phyloP scores from a whole-genome alignment of 1,140 invertebrate species.

The Pissodes strobi region DNA sequence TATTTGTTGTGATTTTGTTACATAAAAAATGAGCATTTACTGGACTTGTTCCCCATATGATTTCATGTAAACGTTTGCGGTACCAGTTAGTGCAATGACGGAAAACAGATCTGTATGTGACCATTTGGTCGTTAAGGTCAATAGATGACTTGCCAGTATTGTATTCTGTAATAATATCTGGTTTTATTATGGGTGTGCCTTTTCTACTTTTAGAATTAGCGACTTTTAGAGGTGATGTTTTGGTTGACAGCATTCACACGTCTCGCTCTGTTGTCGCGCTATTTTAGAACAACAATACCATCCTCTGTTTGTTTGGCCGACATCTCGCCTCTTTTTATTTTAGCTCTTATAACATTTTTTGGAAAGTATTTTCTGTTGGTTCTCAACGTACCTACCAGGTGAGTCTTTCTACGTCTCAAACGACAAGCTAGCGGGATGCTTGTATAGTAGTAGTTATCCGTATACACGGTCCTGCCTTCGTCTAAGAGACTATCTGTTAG shows the following conservation, averaged over 20 bases:
- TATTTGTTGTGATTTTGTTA: neutral
- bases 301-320: slow-evolving; percentile 8
- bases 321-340: slow-evolving; percentile 17
- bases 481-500: slow-evolving; percentile 6
- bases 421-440: slow-evolving; percentile 53
- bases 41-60: slow-evolving; percentile 14
- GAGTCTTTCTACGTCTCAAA: slow-evolving; percentile 11
- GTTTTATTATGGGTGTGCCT: neutral
- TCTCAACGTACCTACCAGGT: slow-evolving; percentile 23
- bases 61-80: slow-evolving; percentile 21
- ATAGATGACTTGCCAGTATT: too few relatives aligned
- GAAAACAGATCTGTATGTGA: slow-evolving; percentile 33
- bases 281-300: slow-evolving; percentile 19
- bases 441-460: slow-evolving; percentile 54
- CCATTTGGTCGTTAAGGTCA: slow-evolving; percentile 45
- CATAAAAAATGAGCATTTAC: slow-evolving; percentile 26
- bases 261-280: slow-evolving; percentile 26
- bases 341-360: neutral
- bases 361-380: slow-evolving; percentile 15
- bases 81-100: slow-evolving; percentile 36
- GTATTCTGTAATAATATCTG: slow-evolving; percentile 50
- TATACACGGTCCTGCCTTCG: slow-evolving; percentile 35
- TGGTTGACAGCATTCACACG: slow-evolving; percentile 50
- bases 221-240: neutral
- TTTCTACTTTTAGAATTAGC: neutral